Evolutionary conservation across 1,140 invertebrate genomes (phyloP), one percentile per base, ranked within the genome.

Genomic region (Drosophila hydei): DNA sequence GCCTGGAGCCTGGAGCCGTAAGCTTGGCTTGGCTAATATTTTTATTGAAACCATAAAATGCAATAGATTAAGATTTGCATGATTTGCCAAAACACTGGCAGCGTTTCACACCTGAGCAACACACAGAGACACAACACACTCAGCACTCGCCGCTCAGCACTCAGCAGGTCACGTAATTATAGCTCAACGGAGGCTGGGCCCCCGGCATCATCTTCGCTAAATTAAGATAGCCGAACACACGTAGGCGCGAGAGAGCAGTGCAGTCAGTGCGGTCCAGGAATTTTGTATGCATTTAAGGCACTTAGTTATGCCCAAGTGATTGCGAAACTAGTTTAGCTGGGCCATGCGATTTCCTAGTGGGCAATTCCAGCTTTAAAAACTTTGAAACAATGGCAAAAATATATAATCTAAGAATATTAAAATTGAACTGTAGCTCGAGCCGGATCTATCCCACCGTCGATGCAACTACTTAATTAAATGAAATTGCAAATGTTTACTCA

Each of bases 221-320:
- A 75, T 75, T 65, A 75, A 72, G 48, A 64, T 56, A 58, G 45
- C 56, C 48, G 65, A 36, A 51, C 67, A 61, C 7, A n/a, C n/a
- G n/a, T n/a, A n/a, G 33, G 36, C 0, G 23, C 1, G 18, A 4
- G 12, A 8, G 38, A 4, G 38, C 14, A 14, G 45, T 4, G 16
- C 0, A 47, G 7, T 21, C 38, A 25, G 11, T 19, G n/a, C 25
- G 6, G 7, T 14, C n/a, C n/a, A 60, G 65, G 81, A 85, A 81
- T 77, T 85, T 85, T 85, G 83, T 87, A 87, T 85, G 83, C 81
- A 87, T 87, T 85, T 87, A 85, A 81, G 81, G 83, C 77, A 88
- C 83, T 87, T 87, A 87, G 81, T 87, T 83, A 87, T 87, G 83
- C 75, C 48, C 77, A 88, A 87, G 77, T 81, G 78, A 88, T 88